These are phyloP conservation scores for Heptranchias perlo DNA, from an alignment of 2,113 vertebrate genomes.

Conservation along the genomic window DNA sequence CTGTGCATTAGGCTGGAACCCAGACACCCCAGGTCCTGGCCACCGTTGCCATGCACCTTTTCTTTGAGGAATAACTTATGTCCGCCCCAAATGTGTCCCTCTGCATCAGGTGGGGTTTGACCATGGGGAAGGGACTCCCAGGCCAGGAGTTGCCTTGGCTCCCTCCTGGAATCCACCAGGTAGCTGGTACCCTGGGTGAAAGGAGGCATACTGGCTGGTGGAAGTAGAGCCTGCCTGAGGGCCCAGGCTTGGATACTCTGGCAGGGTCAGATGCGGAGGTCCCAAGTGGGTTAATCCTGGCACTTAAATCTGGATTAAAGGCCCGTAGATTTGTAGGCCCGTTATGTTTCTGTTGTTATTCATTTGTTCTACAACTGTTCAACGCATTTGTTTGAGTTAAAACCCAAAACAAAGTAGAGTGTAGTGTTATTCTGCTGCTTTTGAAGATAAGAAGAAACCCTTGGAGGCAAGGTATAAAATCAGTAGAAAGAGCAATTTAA, in stretches of 20 bases:
- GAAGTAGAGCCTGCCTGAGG: background rate
- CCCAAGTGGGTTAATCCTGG: background rate
- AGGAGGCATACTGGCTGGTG: background rate
- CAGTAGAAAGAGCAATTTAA: background rate
- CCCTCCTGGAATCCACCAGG: background rate
- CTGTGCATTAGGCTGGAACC: background rate
- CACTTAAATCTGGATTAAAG: background rate
- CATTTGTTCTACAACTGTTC: background rate
- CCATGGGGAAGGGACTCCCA: background rate
- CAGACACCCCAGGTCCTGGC: background rate
- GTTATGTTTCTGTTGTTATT: background rate
- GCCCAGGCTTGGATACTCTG: background rate
- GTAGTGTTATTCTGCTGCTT: background rate
- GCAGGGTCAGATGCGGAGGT: background rate
- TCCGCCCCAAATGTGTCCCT: background rate
- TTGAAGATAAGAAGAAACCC: conserved; percentile 18
- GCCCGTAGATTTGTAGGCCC: background rate
- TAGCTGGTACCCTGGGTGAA: background rate
- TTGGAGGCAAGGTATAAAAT: background rate
- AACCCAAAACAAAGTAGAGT: background rate
- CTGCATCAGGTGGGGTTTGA: background rate
- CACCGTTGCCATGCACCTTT: background rate
- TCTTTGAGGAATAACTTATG: background rate
- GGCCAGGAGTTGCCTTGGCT: background rate
- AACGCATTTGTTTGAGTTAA: background rate